Base-by-base conservation (phyloP, 2,888 invertebrate species). In the Heliconius aoede region DNA sequence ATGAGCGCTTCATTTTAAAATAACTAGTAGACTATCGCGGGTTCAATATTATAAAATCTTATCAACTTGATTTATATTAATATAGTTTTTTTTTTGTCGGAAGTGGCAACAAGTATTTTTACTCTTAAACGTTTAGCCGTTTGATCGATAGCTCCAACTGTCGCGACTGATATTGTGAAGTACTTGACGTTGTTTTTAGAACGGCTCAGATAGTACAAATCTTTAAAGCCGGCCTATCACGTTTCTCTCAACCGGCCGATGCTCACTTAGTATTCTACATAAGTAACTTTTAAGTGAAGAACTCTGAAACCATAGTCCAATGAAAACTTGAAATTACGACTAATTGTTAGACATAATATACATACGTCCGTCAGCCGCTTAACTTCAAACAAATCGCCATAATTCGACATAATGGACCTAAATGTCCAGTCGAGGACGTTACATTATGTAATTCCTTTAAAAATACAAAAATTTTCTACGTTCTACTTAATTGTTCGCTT, bases 341-440 rank as follows among this genome's bases (percentile, higher is more conserved):
- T 67, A 78, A 76, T 76, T 71, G 71, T 71, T 65, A 51, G 5
- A 58, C 71, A 74, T 60, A 26, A n/a, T 24, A 9, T 58, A n/a
- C 60, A 15, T 55, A 68, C 46, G 60, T 60, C 26, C 36, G 60
- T 75, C 72, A n/a, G 58, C 61, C 61, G 40, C 46, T 76, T 81
- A 81, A 55, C 58, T 61, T 83, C 68, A 73, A 78, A 82, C 83
- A 83, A 86, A 85, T 83, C 80, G 79, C 74, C 67, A 76, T 79
- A 78, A 83, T 85, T 85, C 81, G 71, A 69, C 76, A 82, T 85
- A 85, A 86, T 86, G 83, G 83, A 73, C 78, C 76, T 55, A 75
- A 77, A 73, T 77, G 76, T 67, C 75, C 69, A 74, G 68, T 64
- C 79, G 74, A 81, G 77, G 80, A 80, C 80, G 78, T 58, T 15